Percentiles rank a stretch among this genome's conserved stretches.
Conservation (phyloP, 1,140 invertebrate species). For the Drosophila ogumai region DNA sequence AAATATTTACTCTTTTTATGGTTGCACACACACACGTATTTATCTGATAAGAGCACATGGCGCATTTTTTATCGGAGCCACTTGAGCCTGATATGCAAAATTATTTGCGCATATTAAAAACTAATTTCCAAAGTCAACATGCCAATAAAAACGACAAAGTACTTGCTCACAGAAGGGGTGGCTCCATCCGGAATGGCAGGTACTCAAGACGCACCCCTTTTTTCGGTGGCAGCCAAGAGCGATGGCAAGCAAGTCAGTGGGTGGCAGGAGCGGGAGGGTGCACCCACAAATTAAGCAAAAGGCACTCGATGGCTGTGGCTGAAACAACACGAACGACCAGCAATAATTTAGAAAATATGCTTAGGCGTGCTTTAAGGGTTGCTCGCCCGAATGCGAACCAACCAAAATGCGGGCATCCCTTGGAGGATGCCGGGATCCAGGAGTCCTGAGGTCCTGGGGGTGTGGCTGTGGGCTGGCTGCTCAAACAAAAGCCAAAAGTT, state of each 20-base stretch:
- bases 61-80: slow-evolving; percentile 49
- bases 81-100: slow-evolving; percentile 76
- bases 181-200: slow-evolving; percentile 38
- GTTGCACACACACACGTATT: slow-evolving; percentile 3
- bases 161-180: slow-evolving; percentile 44
- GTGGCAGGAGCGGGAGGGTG: slow-evolving; percentile 29
- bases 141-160: slow-evolving; percentile 78
- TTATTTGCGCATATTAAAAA: slow-evolving; percentile 83
- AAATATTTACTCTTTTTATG: slow-evolving; percentile 74
- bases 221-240: slow-evolving; percentile 60
- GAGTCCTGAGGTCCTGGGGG: slow-evolving; percentile 10
- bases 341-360: slow-evolving; percentile 83
- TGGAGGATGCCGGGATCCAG: slow-evolving; percentile 26
- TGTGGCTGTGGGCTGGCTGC: slow-evolving; percentile 34
- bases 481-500: slow-evolving; percentile 82
- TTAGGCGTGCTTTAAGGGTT: slow-evolving; percentile 75
- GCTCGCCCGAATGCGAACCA: slow-evolving; percentile 33
- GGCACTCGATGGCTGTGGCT: slow-evolving; percentile 63
- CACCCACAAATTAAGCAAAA: slow-evolving; percentile 78
- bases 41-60: slow-evolving; percentile 69
- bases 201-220: slow-evolving; percentile 77
- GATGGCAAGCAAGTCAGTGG: slow-evolving; percentile 5
- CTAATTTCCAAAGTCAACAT: slow-evolving; percentile 84
- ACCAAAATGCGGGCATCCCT: slow-evolving; percentile 71
- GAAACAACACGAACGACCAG: slow-evolving; percentile 44